Evolutionary conservation across 1,140 invertebrate species (phyloP).

Genomic region (Euura saliciscinereae): DNA sequence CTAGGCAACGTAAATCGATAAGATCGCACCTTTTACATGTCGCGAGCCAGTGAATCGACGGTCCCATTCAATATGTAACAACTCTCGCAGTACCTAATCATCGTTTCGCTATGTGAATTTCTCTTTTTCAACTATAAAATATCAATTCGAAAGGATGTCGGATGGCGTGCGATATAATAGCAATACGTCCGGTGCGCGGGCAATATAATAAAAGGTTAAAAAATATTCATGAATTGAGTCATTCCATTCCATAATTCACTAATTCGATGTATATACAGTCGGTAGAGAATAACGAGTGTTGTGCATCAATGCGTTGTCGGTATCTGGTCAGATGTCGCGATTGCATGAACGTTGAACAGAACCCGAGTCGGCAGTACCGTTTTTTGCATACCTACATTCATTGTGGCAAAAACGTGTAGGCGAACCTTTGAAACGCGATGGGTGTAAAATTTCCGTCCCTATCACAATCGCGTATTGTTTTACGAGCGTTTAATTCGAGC

Average conservation of each 20-base stretch:
- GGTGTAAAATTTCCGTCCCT: neutral
- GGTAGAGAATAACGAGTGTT: neutral
- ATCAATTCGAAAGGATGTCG: neutral
- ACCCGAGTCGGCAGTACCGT: neutral
- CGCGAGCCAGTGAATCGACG: neutral
- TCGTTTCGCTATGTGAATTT: neutral
- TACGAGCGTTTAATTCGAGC: neutral
- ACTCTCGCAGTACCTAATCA: neutral
- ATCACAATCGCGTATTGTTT: neutral
- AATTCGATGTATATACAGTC: neutral
- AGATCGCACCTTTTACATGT: neutral
- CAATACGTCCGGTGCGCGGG: neutral
- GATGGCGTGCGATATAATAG: neutral
- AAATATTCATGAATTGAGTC: slow-evolving; percentile 3
- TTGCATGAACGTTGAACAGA: neutral
- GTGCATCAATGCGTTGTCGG: slow-evolving; percentile 6
- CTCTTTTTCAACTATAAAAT: neutral
- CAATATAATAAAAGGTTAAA: neutral
- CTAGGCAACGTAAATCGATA: slow-evolving; percentile 6
- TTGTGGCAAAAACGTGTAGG: neutral
- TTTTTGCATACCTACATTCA: slow-evolving; percentile 1
- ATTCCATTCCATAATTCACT: neutral
- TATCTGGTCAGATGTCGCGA: slow-evolving; percentile 2
- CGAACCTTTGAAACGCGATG: neutral
- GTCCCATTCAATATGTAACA: neutral